Evolutionary conservation across 1,140 invertebrate genomes (phyloP), one percentile per base, ranked within the genome.

Genomic region (Cepaea nemoralis): DNA sequence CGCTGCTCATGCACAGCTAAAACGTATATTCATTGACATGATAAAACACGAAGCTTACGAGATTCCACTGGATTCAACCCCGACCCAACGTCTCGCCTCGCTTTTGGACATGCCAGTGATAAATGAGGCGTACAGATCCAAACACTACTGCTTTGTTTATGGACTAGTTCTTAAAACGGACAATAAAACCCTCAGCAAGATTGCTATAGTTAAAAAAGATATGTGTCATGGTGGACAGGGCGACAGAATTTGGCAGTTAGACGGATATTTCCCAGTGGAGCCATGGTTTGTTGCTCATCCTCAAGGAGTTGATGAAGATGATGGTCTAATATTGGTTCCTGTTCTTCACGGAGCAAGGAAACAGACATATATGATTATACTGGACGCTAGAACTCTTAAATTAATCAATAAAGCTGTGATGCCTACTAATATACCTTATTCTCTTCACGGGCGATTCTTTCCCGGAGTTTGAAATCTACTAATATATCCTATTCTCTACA

Each of bases 201-300:
- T 86, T 14, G 85, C 88, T 22, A 75, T 90, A 37, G 88, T 90
- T 3, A 90, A 90, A 83, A 89, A 89, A 80, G 88, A 90, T 66
- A 8, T 90, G 31, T 90, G 89, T 78, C 77, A 83, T 0, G 39
- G 80, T 14, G 82, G 82, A 2, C 39, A 69, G 6, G 63, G 81
- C 1, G 88, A 90, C 71, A 74, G 69, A n/a, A 79, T 48, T 8
- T 89, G 87, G 87, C 75, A 70, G 35, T 35, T 84, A 22, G 42
- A 77, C 14, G 67, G 83, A 14, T 88, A 90, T 70, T 90, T 88
- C 76, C 86, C 88, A 0, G 81, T 84, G 31, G 90, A 91, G 79
- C 83, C 88, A 0, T 85, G 87, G 85, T 91, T 90, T 79, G 85
- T 90, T 10, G 82, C 86, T 6, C 67, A 48, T 48, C 89, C 88